These are phyloP conservation scores for Cheracebus regulus DNA, from an alignment of 2,797 vertebrate species.

Conservation along the genomic window DNA sequence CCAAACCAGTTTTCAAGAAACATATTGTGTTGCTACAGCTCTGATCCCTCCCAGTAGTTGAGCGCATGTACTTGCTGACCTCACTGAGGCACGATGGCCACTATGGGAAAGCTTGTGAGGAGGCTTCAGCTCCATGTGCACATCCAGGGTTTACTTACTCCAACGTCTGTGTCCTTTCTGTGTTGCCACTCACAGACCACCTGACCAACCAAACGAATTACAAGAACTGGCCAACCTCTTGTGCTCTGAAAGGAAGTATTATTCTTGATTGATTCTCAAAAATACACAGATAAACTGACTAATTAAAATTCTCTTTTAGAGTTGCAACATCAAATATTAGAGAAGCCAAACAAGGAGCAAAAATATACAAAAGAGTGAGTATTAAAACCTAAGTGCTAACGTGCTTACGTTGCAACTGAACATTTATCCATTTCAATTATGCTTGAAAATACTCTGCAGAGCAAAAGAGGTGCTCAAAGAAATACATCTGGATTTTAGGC, in stretches of 20 bases:
- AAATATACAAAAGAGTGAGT: not conserved
- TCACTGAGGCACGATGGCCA: rapidly evolving
- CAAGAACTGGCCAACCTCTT: not conserved
- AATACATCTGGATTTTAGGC: not conserved
- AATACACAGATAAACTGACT: not conserved
- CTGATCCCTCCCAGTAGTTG: not conserved
- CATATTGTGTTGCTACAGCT: not conserved
- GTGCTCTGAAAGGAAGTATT: not conserved
- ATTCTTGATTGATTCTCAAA: not conserved
- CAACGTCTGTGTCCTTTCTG: rapidly evolving
- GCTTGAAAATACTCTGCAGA: not conserved
- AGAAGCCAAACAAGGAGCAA: not conserved
- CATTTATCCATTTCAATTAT: not conserved
- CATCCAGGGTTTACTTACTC: too few relatives aligned
- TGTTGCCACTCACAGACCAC: not conserved
- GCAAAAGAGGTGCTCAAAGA: not conserved
- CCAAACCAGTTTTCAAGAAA: slow-evolving; percentile 4
- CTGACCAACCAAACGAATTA: not conserved
- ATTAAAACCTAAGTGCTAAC: not conserved
- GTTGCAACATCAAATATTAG: not conserved
- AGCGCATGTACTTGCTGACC: rapidly evolving
- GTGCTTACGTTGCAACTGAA: not conserved
- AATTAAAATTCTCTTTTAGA: not conserved
- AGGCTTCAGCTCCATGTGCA: rapidly evolving
- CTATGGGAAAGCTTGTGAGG: rapidly evolving